Base-by-base conservation (phyloP, 2,888 invertebrate species). In the Pocota personata region DNA sequence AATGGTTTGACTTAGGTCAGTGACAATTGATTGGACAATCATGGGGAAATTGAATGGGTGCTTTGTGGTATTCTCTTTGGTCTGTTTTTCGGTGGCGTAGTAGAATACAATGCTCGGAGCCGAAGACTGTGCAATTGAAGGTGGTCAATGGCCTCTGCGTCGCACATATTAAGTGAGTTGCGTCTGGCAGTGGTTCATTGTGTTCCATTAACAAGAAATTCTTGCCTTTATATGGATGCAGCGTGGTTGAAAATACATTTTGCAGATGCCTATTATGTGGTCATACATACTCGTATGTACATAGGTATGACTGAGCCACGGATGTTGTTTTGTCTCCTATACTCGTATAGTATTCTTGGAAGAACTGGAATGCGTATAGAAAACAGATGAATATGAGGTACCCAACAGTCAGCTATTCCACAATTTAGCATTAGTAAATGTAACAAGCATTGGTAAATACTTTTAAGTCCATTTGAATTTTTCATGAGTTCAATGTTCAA, bases 131-230 rank as follows among this genome's bases (percentile, higher is more conserved):
- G 35, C 72, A 67, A 72, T 73, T 83, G 64, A 7, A 72, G 43
- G 37, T 60, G 77, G 66, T 83, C 66, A 67, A 66, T 73, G 66
- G 72, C 46, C 27, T 62, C 46, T 52, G 72, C 60, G 78, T 67
- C 73, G 50, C 72, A 73, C 83, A 83, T 83, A 73, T 32, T 78
- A 83, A 83, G 72, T 83, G 37, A 37, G 37, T 67, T 66, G 60
- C 48, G 78, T 73, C 78, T 78, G 82, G 32, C 77, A 52, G 24
- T 66, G 43, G 46, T 30, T 72, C 30, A 64, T 66, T 77, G 71
- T 30, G 30, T 69, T 55, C 69, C 30, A 57, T 73, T 73, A 52
- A 37, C 50, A 50, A 60, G 60, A 73, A 62, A 48, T 62, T 5
- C 37, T 50, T 27, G 75, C 5, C 43, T 66, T 46, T 43, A 24